Percentiles rank a stretch among this genome's conserved stretches.
Evolutionary conservation across 2,797 vertebrate genomes (phyloP).

Genomic region (Poecilia velifera): DNA sequence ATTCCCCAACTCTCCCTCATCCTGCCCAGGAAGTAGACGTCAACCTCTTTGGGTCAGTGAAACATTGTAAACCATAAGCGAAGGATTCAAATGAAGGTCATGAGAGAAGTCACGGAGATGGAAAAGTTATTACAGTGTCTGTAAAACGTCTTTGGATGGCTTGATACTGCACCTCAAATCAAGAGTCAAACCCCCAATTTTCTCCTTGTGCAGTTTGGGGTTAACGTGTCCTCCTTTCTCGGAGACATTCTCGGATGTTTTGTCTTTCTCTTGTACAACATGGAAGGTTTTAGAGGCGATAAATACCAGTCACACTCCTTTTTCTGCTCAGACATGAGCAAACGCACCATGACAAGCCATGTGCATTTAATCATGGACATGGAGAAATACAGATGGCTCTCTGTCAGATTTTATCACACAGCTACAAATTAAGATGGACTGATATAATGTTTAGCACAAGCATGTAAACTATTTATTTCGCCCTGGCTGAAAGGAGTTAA

Average conservation of each 20-base stretch:
- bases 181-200: slow-evolving; percentile 6
- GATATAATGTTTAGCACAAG: slow-evolving; percentile 47
- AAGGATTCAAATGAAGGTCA: slow-evolving; percentile 52
- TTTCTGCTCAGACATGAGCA: slow-evolving; percentile 48
- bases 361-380: slow-evolving; percentile 44
- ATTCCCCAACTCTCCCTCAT: slow-evolving; percentile 29
- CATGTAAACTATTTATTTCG: slow-evolving; percentile 9
- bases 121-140: slow-evolving; percentile 36
- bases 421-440: slow-evolving; percentile 37
- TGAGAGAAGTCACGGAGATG: slow-evolving; percentile 64
- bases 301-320: slow-evolving; percentile 23
- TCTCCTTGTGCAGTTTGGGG: not conserved
- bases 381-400: slow-evolving; percentile 32
- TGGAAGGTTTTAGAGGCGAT: slow-evolving; percentile 18
- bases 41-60: slow-evolving; percentile 54
- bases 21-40: slow-evolving; percentile 47
- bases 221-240: not conserved
- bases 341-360: slow-evolving; percentile 32
- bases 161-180: slow-evolving; percentile 16
- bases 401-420: slow-evolving; percentile 30
- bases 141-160: slow-evolving; percentile 21
- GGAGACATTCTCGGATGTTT: not conserved
- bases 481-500: not conserved
- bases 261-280: slow-evolving; percentile 20
- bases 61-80: slow-evolving; percentile 31